Conservation (phyloP, 1,140 invertebrate species). For the Chrysopa pallens region DNA sequence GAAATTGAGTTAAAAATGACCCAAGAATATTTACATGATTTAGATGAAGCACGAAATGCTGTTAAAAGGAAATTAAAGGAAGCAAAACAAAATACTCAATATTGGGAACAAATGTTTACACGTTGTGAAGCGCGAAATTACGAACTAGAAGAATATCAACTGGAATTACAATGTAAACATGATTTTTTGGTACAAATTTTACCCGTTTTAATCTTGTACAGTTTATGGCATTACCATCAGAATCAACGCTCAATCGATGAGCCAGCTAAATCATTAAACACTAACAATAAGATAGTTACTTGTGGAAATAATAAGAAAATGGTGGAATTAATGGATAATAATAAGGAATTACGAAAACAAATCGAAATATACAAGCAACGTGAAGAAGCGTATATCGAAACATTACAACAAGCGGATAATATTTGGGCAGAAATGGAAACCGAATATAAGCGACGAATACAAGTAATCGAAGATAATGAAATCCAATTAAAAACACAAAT, state of each 20-base stretch:
- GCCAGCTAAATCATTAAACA: neutral
- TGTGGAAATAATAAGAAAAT: conserved; percentile 5
- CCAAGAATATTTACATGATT: conserved; percentile 27
- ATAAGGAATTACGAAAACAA: conserved; percentile 24
- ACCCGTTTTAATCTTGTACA: conserved; percentile 32
- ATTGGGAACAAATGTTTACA: conserved; percentile 24
- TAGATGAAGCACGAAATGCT: conserved; percentile 25
- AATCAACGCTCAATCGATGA: neutral
- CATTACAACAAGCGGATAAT: conserved; percentile 51
- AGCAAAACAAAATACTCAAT: conserved; percentile 27
- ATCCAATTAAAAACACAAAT: conserved; percentile 4
- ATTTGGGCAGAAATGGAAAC: conserved; percentile 52
- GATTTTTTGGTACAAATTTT: conserved; percentile 41
- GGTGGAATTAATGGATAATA: conserved; percentile 12
- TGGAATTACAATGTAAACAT: conserved; percentile 34
- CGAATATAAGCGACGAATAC: conserved; percentile 37
- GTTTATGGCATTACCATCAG: neutral
- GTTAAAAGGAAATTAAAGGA: conserved; percentile 25
- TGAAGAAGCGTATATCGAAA: conserved; percentile 49
- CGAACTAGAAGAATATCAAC: conserved; percentile 33
- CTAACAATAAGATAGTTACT: neutral
- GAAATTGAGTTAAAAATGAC: conserved; percentile 30
- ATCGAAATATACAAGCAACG: conserved; percentile 43
- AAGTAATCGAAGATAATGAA: conserved; percentile 24
- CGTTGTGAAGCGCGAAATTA: conserved; percentile 37